A percentile compares a stretch with the other conserved stretches of the same genome.
phyloP scores from a whole-genome alignment of 2,888 invertebrate genomes.

The Neocrepidodera transversa region DNA sequence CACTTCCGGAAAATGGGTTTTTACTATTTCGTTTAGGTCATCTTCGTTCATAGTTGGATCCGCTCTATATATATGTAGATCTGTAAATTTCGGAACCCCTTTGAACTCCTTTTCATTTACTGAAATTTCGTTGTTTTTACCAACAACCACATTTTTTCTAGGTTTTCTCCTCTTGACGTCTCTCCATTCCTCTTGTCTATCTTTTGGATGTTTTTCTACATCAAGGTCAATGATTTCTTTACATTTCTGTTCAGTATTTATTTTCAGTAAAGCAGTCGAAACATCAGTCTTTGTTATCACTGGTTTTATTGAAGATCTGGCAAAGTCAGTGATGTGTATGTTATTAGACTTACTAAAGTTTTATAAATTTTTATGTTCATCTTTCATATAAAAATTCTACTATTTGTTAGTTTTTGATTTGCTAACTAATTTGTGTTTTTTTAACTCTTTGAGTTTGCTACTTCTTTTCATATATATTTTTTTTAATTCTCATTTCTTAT shows the following conservation, averaged over 20 bases:
- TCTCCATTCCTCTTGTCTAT: constrained; percentile 14
- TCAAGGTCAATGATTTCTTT: neutral
- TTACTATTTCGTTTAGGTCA: no score
- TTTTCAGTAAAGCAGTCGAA: constrained; percentile 14
- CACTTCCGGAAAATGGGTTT: no score
- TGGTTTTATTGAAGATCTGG: constrained; percentile 12
- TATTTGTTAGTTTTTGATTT: no score
- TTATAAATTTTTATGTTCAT: no score
- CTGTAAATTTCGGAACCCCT: constrained; percentile 5
- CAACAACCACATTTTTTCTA: constrained; percentile 15
- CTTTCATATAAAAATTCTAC: no score
- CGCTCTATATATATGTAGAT: constrained; percentile 18
- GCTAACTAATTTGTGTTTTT: no score
- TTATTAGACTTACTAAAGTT: no score
- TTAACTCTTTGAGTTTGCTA: no score
- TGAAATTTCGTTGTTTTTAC: constrained; percentile 17
- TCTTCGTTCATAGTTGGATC: constrained; percentile 9
- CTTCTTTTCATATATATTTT: no score
- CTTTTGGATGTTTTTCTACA: neutral
- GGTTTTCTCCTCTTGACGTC: constrained; percentile 5
- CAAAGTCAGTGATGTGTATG: no score
- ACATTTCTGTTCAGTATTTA: constrained; percentile 15
- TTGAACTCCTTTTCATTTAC: constrained; percentile 15
- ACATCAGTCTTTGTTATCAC: constrained; percentile 21
- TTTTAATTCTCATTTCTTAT: no score